Evolutionary conservation across 2,888 invertebrate genomes (phyloP), one percentile per base, ranked within the genome.

Genomic region (Orthonychiurus folsomi): DNA sequence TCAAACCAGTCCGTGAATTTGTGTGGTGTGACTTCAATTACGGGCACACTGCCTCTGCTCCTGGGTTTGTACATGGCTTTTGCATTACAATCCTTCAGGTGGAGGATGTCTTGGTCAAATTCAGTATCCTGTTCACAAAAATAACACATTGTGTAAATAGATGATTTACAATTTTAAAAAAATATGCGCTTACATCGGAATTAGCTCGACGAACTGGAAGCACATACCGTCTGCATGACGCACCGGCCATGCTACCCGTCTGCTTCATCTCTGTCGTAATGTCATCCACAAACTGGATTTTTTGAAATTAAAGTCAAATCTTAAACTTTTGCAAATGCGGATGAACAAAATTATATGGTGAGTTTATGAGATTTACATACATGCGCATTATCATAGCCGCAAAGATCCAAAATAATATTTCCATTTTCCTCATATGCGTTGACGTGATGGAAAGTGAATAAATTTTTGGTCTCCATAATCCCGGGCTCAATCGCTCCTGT

Each of bases 391-490:
- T 77, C 75, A 66, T 76, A 76, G 1, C 74, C 76, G 20, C 76
- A 68, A 28, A 78, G 63, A 67, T 78, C 78, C 3, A 77, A 73
- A 20, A 77, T 68, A 15, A 76, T 12, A 67, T 74, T 65, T 9
- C 74, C 77, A 61, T 79, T 75, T 52, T 77, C 76, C 73, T 82
- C 81, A 71, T 77, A 82, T 3, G 79, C 76, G 71, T 82, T 82
- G 61, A 80, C 77, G 67, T 79, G 79, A 71, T 82, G 81, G 73
- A 81, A 80, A 26, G 77, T 75, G 73, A 81, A 81, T 77, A 80
- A 24, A 72, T 73, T 0, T 73, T 66, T 76, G 0, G 79, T 74
- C 61, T 76, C 74, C 69, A 78, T 80, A 23, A 73, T 73, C 0
- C 73, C 67, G 1, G 74, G 74, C 9, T 76, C 61, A 21, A 75